Evolutionary conservation across 1,140 invertebrate species (phyloP).

Genomic region (Ridgeia piscesae): DNA sequence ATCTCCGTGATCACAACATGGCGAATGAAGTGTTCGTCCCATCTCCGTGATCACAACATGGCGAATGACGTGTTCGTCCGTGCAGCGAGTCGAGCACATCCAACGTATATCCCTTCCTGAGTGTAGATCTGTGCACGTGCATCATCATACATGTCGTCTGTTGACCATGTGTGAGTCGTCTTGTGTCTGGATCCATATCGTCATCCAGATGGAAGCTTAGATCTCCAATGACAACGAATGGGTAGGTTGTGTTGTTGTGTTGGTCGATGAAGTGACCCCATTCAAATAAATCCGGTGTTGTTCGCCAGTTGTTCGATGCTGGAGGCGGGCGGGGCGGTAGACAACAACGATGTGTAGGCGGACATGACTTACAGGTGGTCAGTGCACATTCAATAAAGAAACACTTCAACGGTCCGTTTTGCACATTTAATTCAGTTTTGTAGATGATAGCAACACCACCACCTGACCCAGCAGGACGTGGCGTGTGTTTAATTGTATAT

Average conservation of each 20-base stretch:
- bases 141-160: background rate
- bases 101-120: background rate
- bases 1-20: too few species aligned
- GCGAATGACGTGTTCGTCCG: too few species aligned
- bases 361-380: background rate
- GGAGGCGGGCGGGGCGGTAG: too few species aligned
- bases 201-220: background rate
- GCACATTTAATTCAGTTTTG: background rate
- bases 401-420: background rate
- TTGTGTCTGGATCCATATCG: background rate
- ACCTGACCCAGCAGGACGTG: background rate
- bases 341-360: background rate
- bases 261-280: background rate
- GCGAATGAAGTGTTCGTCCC: too few species aligned
- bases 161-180: background rate
- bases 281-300: background rate
- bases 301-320: background rate
- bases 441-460: background rate
- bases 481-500: background rate
- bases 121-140: background rate
- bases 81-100: too few species aligned
- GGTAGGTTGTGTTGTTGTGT: background rate
- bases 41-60: too few species aligned
- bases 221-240: background rate
- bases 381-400: background rate